These are phyloP conservation scores for Anoura caudifer DNA, from an alignment of 2,113 vertebrate genomes.

Conservation along the genomic window DNA sequence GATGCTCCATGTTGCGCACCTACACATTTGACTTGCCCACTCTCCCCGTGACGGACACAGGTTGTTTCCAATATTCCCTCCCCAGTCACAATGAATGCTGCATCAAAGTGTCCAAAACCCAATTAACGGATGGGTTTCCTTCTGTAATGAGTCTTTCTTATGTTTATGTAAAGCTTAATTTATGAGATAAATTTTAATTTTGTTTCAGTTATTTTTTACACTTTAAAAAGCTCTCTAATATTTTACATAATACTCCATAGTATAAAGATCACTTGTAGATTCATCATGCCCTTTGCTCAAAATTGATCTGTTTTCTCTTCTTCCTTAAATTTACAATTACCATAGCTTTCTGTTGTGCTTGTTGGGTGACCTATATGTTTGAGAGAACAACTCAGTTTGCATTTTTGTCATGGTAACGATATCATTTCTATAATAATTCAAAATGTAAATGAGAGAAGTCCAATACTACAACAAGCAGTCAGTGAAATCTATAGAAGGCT, in stretches of 20 bases:
- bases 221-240: not conserved
- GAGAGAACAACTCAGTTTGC: conserved; percentile 25
- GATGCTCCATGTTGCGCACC: not conserved
- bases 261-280: conserved; percentile 48
- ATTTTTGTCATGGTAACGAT: conserved; percentile 34
- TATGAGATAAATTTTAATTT: not conserved
- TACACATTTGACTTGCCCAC: not conserved
- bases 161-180: not conserved
- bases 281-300: conserved; percentile 27
- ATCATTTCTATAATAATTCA: conserved; percentile 41
- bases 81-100: not conserved
- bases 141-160: not conserved
- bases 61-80: not conserved
- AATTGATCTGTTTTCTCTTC: conserved; percentile 52
- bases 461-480: not conserved
- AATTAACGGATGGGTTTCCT: not conserved
- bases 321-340: conserved; percentile 40
- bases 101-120: not conserved
- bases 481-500: not conserved
- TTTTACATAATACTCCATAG: not conserved
- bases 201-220: conserved; percentile 22
- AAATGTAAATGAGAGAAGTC: conserved; percentile 32
- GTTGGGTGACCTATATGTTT: not conserved
- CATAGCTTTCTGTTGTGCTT: conserved; percentile 8
- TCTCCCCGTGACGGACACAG: not conserved